These are phyloP conservation scores for Scomber japonicus DNA, from an alignment of 2,113 vertebrate genomes.

Conservation along the genomic window DNA sequence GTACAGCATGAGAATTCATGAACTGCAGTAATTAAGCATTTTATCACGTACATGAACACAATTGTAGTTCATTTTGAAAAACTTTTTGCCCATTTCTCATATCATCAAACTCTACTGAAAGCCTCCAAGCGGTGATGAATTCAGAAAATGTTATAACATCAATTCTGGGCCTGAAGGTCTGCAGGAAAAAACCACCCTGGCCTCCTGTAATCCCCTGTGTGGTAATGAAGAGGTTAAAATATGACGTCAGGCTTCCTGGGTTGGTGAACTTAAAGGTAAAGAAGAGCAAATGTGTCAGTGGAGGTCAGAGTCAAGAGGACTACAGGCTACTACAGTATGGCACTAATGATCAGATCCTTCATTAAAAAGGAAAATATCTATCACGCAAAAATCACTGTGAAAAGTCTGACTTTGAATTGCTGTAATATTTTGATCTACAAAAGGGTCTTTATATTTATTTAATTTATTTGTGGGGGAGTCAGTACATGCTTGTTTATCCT, in stretches of 20 bases:
- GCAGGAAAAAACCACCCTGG: background rate
- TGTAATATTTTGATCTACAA: background rate
- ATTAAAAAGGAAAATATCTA: background rate
- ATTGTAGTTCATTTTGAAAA: conserved; percentile 13
- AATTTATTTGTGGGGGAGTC: background rate
- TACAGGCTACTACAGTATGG: background rate
- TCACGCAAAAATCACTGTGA: background rate
- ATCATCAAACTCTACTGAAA: background rate
- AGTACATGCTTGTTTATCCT: background rate
- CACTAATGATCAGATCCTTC: conserved; percentile 5
- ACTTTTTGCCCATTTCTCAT: background rate
- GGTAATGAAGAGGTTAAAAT: conserved; percentile 52
- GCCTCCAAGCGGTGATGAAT: conserved; percentile 28
- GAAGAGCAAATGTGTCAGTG: conserved; percentile 24
- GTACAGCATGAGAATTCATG: background rate
- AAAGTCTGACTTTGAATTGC: background rate
- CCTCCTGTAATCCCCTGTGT: conserved; percentile 1
- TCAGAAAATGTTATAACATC: conserved; percentile 41
- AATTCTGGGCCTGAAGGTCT: conserved; percentile 7
- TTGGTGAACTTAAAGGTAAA: conserved; percentile 55
- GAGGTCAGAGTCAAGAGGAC: conserved; percentile 2
- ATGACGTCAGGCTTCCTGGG: conserved; percentile 45
- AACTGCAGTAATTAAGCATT: background rate
- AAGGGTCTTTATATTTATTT: background rate
- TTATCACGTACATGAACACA: background rate